Conservation (phyloP, 1,140 invertebrate species). For the Amyelois transitella region DNA sequence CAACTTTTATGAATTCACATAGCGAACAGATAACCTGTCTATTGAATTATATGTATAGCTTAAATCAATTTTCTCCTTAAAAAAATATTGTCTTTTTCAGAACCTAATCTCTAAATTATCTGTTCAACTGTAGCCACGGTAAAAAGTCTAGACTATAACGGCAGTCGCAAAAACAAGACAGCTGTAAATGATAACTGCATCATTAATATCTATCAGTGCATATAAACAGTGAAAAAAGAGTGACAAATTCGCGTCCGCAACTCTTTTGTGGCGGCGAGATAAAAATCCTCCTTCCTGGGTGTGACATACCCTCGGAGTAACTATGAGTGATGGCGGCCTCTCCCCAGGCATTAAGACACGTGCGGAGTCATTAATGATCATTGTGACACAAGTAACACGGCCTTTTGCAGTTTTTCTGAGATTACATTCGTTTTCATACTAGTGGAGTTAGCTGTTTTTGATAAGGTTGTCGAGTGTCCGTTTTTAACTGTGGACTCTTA, state of each 20-base stretch:
- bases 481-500: too few relatives aligned
- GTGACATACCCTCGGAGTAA: conserved; percentile 45
- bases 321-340: conserved; percentile 56
- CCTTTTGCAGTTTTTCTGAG: not conserved
- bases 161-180: not conserved
- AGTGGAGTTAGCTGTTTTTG: not conserved
- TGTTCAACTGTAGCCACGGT: too few relatives aligned
- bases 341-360: conserved; percentile 49
- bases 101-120: too few relatives aligned
- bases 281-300: conserved; percentile 55
- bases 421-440: not conserved
- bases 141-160: not conserved
- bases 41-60: too few relatives aligned
- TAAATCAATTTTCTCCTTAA: too few relatives aligned
- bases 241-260: conserved; percentile 63
- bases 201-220: conserved; percentile 63
- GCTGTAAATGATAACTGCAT: conserved; percentile 16
- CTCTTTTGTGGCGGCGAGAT: conserved; percentile 62
- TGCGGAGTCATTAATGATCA: conserved; percentile 39
- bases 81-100: too few relatives aligned
- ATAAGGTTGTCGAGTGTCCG: too few relatives aligned
- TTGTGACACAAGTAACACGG: conserved; percentile 7
- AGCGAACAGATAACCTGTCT: too few relatives aligned
- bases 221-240: conserved; percentile 44
- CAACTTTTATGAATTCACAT: too few relatives aligned